These are phyloP conservation scores for Eurosta solidaginis DNA, from an alignment of 1,140 invertebrate species.

Conservation along the genomic window DNA sequence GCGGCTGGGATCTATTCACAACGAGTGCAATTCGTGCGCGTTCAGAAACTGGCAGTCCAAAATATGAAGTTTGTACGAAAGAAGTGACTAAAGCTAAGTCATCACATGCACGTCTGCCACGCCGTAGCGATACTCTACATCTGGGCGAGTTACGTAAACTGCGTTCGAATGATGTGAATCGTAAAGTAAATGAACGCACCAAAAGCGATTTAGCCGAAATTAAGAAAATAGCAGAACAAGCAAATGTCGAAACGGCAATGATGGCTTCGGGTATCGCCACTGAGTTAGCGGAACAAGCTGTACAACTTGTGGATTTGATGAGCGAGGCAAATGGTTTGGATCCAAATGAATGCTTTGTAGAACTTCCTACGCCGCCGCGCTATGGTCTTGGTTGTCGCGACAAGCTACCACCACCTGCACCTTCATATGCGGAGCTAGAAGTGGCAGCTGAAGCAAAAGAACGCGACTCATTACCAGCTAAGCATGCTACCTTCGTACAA, in stretches of 20 bases:
- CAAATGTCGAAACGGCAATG: constrained; percentile 13
- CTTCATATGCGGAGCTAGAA: neutral
- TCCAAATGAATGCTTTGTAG: neutral
- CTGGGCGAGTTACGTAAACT: constrained; percentile 16
- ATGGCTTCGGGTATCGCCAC: constrained; percentile 29
- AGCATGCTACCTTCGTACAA: constrained; percentile 33
- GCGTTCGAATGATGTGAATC: constrained; percentile 39
- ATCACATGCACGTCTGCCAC: neutral
- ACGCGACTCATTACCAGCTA: constrained; percentile 3
- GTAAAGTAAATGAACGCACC: constrained; percentile 53
- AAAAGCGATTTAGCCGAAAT: constrained; percentile 52
- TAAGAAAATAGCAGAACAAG: constrained; percentile 49
- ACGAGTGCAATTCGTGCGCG: constrained; percentile 32
- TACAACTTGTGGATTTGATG: neutral
- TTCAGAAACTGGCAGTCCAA: constrained; percentile 35
- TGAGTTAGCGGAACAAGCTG: neutral
- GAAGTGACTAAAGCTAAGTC: neutral
- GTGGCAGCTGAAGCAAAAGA: neutral
- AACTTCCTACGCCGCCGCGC: constrained; percentile 4
- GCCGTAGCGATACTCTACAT: constrained; percentile 36
- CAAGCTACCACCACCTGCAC: neutral
- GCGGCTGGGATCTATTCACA: constrained; percentile 32
- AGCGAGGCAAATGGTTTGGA: constrained; percentile 4
- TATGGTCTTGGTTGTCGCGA: neutral
- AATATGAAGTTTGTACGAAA: neutral